Evolutionary conservation across 1,140 invertebrate species (phyloP).

Genomic region (Halictus rubicundus): DNA sequence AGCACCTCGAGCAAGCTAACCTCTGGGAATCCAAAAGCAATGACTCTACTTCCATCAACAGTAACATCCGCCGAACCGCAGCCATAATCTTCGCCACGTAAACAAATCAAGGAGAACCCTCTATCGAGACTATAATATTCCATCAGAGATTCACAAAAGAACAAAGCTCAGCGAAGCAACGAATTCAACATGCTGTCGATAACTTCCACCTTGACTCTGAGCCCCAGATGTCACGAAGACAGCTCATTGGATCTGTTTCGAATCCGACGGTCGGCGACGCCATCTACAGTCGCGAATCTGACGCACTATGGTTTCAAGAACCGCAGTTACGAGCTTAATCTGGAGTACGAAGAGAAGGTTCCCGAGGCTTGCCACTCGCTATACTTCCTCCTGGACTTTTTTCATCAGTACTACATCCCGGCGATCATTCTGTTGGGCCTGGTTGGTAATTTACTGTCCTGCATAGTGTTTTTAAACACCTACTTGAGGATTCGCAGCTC

Average conservation of each 20-base stretch:
- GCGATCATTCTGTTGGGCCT: constrained; percentile 81
- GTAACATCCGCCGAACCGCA: too few relatives aligned
- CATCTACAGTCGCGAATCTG: constrained; percentile 14
- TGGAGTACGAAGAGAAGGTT: constrained; percentile 56
- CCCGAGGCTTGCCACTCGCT: constrained; percentile 67
- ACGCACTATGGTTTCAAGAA: constrained; percentile 35
- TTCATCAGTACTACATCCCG: constrained; percentile 81
- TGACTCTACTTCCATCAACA: too few relatives aligned
- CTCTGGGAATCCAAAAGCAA: too few relatives aligned
- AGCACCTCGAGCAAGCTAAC: too few relatives aligned
- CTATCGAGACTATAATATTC: too few relatives aligned
- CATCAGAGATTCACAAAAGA: too few relatives aligned
- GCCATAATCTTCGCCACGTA: too few relatives aligned
- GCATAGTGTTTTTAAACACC: constrained; percentile 82
- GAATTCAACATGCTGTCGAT: constrained; percentile 9
- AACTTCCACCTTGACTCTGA: background rate
- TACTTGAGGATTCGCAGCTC: constrained; percentile 82
- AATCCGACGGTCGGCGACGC: constrained; percentile 21
- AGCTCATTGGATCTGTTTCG: constrained; percentile 6
- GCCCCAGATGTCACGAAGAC: background rate
- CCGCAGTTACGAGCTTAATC: background rate
- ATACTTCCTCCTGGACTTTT: constrained; percentile 77
- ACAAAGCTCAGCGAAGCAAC: background rate
- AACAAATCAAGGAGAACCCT: too few relatives aligned
- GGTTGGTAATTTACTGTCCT: constrained; percentile 82